These are phyloP conservation scores for Chelonoidis abingdonii DNA, from an alignment of 2,113 vertebrate genomes.

Conservation along the genomic window DNA sequence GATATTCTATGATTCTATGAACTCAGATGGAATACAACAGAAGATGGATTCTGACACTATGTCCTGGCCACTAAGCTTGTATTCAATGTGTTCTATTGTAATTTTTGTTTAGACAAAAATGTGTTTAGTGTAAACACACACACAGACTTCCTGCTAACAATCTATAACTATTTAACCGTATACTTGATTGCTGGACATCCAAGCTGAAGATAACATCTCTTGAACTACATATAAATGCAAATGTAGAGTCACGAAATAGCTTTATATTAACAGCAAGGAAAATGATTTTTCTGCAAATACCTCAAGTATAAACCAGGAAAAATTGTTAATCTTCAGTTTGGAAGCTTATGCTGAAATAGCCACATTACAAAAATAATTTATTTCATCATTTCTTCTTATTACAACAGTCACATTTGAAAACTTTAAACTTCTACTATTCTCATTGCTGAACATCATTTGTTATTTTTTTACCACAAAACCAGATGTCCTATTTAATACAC, in stretches of 20 bases:
- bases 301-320: neutral
- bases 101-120: neutral
- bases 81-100: neutral
- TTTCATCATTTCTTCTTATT: neutral
- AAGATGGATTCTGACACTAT: neutral
- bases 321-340: neutral
- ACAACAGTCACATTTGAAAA: neutral
- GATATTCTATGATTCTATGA: too few species aligned
- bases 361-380: neutral
- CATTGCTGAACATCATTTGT: neutral
- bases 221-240: neutral
- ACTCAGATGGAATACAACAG: neutral
- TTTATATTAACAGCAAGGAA: neutral
- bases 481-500: neutral
- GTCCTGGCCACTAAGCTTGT: neutral
- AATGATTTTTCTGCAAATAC: neutral
- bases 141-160: neutral
- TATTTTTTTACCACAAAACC: neutral
- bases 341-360: neutral
- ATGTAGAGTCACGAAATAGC: neutral
- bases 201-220: neutral
- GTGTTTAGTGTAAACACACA: neutral
- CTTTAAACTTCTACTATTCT: neutral
- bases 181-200: neutral
- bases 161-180: neutral